Conservation (phyloP, 92 coral and sea anemone species). For the Ricordea florida region DNA sequence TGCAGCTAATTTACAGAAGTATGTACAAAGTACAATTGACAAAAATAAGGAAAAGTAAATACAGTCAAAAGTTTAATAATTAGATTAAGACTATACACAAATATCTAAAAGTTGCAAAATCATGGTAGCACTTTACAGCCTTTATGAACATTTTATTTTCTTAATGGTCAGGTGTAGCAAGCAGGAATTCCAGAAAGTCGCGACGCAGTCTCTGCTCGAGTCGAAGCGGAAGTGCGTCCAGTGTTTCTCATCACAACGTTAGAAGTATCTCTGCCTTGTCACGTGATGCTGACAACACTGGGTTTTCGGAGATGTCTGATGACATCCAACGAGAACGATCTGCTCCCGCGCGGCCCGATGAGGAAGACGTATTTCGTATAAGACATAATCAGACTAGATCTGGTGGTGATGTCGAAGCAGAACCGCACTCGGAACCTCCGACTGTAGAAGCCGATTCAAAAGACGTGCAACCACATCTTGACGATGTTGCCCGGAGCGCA, state of each 20-base stretch:
- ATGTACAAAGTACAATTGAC: too few species aligned
- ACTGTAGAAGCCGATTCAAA: not conserved
- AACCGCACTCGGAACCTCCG: not conserved
- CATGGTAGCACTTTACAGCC: too few species aligned
- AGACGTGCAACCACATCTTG: not conserved
- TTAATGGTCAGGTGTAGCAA: constrained; percentile 14
- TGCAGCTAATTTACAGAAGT: too few species aligned
- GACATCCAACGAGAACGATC: constrained; percentile 14
- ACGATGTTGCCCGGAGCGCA: constrained; percentile 8
- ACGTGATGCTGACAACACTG: constrained; percentile 18
- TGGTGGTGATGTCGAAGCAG: constrained; percentile 1
- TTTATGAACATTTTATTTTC: too few species aligned
- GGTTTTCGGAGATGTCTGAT: constrained; percentile 17
- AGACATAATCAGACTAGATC: too few species aligned
- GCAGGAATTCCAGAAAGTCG: not conserved
- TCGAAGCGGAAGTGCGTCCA: constrained; percentile 62
- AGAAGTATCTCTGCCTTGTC: constrained; percentile 66
- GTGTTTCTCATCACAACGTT: constrained; percentile 52
- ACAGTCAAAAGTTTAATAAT: too few species aligned
- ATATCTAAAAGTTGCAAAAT: too few species aligned
- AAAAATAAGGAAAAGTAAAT: too few species aligned
- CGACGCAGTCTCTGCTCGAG: constrained; percentile 37
- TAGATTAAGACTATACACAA: too few species aligned
- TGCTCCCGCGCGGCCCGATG: constrained; percentile 10
- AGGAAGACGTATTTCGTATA: not conserved